These are phyloP conservation scores for Podargus strigoides DNA, from an alignment of 2,797 vertebrate species.

Conservation along the genomic window DNA sequence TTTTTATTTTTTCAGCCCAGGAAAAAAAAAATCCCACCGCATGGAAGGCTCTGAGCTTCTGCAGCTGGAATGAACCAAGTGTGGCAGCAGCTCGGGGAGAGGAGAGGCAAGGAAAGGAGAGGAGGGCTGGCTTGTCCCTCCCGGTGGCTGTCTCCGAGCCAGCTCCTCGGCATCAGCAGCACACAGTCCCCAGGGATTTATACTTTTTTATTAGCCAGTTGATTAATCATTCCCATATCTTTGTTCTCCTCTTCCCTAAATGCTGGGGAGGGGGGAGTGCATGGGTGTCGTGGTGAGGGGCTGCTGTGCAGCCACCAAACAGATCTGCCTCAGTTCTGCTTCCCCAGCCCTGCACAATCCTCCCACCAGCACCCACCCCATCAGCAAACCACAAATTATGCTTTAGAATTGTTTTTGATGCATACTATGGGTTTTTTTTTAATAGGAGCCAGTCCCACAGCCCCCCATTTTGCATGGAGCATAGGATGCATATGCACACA, in stretches of 20 bases:
- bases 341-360: not conserved
- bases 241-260: not conserved
- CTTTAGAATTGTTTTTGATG: not conserved
- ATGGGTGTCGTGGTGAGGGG: not conserved
- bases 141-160: constrained; percentile 71
- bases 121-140: constrained; percentile 48
- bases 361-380: constrained; percentile 13
- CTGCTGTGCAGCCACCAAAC: not conserved
- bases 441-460: not conserved
- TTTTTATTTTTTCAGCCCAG: constrained; percentile 76
- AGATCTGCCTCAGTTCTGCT: not conserved
- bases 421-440: not conserved
- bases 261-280: not conserved
- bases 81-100: constrained; percentile 81
- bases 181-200: constrained; percentile 56
- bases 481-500: fast-evolving
- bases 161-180: constrained; percentile 70
- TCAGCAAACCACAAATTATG: not conserved
- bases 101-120: constrained; percentile 64
- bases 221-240: constrained; percentile 69
- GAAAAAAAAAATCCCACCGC: constrained; percentile 91
- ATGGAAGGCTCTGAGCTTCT: constrained; percentile 90
- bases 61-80: constrained; percentile 99
- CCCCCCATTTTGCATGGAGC: not conserved
- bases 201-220: constrained; percentile 65